Base-by-base conservation (phyloP, 2,888 invertebrate genomes). In the Rhodophaea formosa region DNA sequence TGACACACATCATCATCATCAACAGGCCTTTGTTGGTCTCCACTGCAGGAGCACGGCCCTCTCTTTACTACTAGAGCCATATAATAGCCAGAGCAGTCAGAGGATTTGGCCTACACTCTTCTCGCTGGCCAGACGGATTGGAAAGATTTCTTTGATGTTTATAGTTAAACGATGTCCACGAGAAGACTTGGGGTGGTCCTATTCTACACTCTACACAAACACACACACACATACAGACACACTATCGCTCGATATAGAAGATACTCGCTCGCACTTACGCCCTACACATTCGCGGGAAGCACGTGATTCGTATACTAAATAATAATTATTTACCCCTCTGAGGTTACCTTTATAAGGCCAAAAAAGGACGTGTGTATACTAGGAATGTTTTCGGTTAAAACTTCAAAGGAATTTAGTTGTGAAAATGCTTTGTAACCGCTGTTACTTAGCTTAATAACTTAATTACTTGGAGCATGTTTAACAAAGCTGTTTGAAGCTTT, bases 291-390 rank as follows among this genome's bases (percentile, higher is more conserved):
- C 42, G 23, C 35, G 45, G n/a, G 10, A 12, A 29, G 54, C 49
- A 46, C 64, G 64, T 60, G 64, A 29, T 46, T 43, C 32, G 64
- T 61, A 60, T 64, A 47, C 60, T 57, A 56, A 64, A 57, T 59
- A 62, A 60, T 64, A 64, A 64, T 64, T 64, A 64, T 64, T 61
- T 60, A 64, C 64, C 59, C 58, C 45, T 49, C 49, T 42, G 56
- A 56, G 56, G 56, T 56, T 56, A 56, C 56, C 56, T 56, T 42
- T 56, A 56, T 56, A 56, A 30, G 56, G 49, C 49, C 47, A 42
- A 56, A 49, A 55, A 35, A 17, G 54, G 17, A 55, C 54, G 54
- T 55, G 54, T 55, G 32, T 45, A 45, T 55, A 55, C 54, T 55
- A 45, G 54, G 17, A 55, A 55, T 55, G 54, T 45, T 32, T 55